phyloP scores from a whole-genome alignment of 2,888 invertebrate genomes.

The Cerastis leucographa region DNA sequence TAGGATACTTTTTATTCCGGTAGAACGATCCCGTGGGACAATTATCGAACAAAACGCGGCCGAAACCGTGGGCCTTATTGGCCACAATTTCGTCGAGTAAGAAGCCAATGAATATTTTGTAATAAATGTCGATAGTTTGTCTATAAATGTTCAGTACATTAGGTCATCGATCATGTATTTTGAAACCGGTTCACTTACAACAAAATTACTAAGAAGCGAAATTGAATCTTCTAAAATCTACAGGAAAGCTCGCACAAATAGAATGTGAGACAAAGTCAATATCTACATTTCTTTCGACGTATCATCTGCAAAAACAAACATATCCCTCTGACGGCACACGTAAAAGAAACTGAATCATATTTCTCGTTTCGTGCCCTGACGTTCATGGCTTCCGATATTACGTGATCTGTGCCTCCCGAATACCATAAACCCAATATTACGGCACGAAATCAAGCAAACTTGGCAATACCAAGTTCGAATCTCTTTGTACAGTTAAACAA shows the following conservation, averaged over 20 bases:
- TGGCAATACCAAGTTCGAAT: constrained; percentile 32
- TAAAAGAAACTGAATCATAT: constrained; percentile 42
- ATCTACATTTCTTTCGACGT: constrained; percentile 21
- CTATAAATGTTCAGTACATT: not conserved
- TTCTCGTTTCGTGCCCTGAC: constrained; percentile 36
- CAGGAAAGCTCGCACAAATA: constrained; percentile 2
- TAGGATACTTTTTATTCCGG: too few relatives aligned
- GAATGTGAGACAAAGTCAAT: constrained; percentile 20
- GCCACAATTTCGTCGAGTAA: too few relatives aligned
- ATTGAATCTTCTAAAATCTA: not conserved
- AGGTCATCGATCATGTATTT: not conserved
- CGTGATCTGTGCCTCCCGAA: constrained; percentile 44
- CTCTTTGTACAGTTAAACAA: constrained; percentile 33
- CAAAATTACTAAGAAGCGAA: not conserved
- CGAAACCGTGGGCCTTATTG: too few relatives aligned
- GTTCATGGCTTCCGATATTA: constrained; percentile 42
- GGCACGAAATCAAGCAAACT: constrained; percentile 46
- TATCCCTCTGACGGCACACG: constrained; percentile 2
- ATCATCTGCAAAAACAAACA: constrained; percentile 33
- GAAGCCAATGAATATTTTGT: too few relatives aligned
- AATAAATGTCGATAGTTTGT: too few relatives aligned
- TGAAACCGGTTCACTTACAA: not conserved
- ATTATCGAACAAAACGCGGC: too few relatives aligned
- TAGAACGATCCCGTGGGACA: too few relatives aligned
- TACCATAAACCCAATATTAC: constrained; percentile 42